A percentile compares a stretch with the other conserved stretches of the same genome.
These are phyloP conservation scores for Platyrinchus mystaceus DNA, from an alignment of 2,797 vertebrate species.

Conservation along the genomic window DNA sequence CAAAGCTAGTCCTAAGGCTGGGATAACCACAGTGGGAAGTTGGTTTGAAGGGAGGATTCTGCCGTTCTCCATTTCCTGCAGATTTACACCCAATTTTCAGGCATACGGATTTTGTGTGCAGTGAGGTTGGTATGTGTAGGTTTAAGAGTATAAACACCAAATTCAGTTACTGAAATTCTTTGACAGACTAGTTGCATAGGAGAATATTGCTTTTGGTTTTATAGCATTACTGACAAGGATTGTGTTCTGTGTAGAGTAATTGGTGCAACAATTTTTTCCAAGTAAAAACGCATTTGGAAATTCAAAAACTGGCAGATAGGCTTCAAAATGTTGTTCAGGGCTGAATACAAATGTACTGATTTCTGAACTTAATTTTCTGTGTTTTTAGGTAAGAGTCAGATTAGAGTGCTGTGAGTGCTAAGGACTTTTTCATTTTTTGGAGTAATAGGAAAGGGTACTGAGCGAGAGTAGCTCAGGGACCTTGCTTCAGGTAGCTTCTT, in stretches of 20 bases:
- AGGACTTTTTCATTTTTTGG: background rate
- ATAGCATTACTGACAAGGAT: background rate
- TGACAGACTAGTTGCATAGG: background rate
- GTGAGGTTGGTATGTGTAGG: background rate
- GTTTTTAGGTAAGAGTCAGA: background rate
- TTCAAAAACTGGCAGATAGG: background rate
- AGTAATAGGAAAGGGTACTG: background rate
- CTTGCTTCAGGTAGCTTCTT: background rate
- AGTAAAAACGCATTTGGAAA: background rate
- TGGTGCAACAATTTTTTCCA: background rate
- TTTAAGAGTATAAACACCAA: background rate
- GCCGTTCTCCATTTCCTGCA: background rate
- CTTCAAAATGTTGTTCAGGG: background rate
- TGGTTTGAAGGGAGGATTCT: background rate
- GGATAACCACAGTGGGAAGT: background rate
- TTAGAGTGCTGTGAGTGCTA: background rate
- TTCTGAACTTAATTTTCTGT: constrained; percentile 6
- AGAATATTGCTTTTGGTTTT: background rate
- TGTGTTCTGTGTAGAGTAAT: background rate
- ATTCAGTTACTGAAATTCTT: background rate
- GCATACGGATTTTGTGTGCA: background rate
- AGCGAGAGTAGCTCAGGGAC: background rate
- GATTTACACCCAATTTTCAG: background rate
- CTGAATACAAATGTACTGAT: background rate
- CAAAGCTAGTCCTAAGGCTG: background rate